Conservation (phyloP, 1,140 invertebrate species). For the Bombus picipes region DNA sequence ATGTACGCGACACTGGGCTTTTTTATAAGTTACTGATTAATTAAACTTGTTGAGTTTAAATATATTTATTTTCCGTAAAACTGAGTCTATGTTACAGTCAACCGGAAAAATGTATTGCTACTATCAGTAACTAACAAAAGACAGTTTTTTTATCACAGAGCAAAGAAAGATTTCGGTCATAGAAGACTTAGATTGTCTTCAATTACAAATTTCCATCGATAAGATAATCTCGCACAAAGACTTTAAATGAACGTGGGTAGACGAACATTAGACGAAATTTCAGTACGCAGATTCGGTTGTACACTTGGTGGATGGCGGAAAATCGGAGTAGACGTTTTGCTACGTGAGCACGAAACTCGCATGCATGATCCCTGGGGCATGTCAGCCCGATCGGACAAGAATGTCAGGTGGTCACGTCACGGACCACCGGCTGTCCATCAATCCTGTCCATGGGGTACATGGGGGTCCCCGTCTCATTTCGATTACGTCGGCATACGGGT, state of each 20-base stretch:
- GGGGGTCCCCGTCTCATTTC: constrained; percentile 57
- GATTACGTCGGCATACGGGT: constrained; percentile 61
- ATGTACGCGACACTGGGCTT: too few relatives aligned
- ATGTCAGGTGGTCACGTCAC: constrained; percentile 78
- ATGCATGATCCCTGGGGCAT: constrained; percentile 78
- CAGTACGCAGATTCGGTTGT: constrained; percentile 13
- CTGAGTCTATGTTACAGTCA: too few relatives aligned
- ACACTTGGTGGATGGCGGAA: constrained; percentile 29
- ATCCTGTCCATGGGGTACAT: constrained; percentile 72
- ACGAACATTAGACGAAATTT: constrained; percentile 22
- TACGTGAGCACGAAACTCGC: constrained; percentile 75
- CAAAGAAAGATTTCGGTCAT: too few relatives aligned
- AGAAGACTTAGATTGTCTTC: background rate
- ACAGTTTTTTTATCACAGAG: too few relatives aligned
- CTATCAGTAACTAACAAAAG: too few relatives aligned
- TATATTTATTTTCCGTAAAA: too few relatives aligned
- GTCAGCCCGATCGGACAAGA: constrained; percentile 77
- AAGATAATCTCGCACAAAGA: background rate
- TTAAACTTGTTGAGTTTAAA: too few relatives aligned
- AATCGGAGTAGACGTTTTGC: constrained; percentile 72
- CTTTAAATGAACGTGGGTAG: background rate
- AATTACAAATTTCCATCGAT: background rate
- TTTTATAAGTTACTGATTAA: too few relatives aligned
- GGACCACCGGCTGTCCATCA: constrained; percentile 79
- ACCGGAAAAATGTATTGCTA: too few relatives aligned